Evolutionary conservation across 2,888 invertebrate species (phyloP), one percentile per base, ranked within the genome.

Genomic region (Andrena dorsata): DNA sequence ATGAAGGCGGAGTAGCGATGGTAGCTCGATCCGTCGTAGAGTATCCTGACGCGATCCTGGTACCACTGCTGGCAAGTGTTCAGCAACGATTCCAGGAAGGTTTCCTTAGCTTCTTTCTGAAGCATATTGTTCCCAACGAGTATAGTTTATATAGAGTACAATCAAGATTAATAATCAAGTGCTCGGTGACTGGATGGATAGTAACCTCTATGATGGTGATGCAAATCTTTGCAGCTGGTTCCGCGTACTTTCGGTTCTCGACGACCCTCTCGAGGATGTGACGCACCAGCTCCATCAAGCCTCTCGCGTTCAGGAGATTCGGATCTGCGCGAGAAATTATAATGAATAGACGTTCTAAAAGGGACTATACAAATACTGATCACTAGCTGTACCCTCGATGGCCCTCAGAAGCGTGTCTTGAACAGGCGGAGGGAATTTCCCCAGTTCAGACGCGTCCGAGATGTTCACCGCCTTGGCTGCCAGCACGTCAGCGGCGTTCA

Each of bases 61-160:
- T 97, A 98, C 97, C 97, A 97, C 94, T 98, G 98, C 93, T 98
- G 97, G 94, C 98, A 98, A 56, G 97, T 97, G 94, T 98, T 98
- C 87, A 98, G 95, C 87, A 98, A 95, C 51, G 98, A 97, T 94
- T 98, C 98, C 90, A 98, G 95, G 94, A 98, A 98, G 58, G 98
- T 98, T 94, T 98, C 97, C 87, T 97, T 97, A 90, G 96, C 96
- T 94, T 98, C 98, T 93, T 96, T 97, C 95, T 95, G 91, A n/a
- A 90, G 83, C 10, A 20, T 49, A 65, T 23, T 8, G 26, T 63
- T 49, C 95, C 90, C 28, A 90, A 85, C 0, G 13, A 56, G 41
- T 32, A n/a, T n/a, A n/a, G 26, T 16, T 30, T 13, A 41, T 16
- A 41, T 41, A 13, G 4, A 16, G 41, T 41, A 13, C 1, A 41